A percentile compares a stretch with the other conserved stretches of the same genome.
phyloP scores from a whole-genome alignment of 2,888 invertebrate genomes.

The Pachydiplax longipennis region DNA sequence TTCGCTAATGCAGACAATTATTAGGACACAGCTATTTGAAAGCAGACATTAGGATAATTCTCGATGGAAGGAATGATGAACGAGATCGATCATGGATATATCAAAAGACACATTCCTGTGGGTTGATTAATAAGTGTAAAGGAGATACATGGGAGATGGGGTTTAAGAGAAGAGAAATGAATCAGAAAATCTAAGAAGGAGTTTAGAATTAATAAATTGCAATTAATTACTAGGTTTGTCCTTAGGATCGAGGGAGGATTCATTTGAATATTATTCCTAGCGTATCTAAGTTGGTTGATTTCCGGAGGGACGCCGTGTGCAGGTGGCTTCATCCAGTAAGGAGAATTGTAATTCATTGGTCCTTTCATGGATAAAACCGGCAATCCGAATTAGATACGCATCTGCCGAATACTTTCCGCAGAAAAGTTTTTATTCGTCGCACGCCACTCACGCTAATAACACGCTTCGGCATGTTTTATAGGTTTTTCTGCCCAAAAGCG shows the following conservation, averaged over 20 bases:
- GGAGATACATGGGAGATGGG: background rate
- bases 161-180: background rate
- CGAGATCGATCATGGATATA: background rate
- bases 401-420: background rate
- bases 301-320: background rate
- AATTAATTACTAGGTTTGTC: background rate
- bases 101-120: background rate
- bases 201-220: background rate
- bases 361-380: background rate
- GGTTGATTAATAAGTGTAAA: background rate
- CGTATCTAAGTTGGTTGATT: background rate
- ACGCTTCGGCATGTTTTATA: background rate
- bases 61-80: background rate
- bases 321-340: background rate
- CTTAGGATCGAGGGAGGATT: background rate
- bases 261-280: background rate
- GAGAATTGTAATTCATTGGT: background rate
- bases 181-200: background rate
- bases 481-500: background rate
- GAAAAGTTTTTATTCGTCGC: background rate
- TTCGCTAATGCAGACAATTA: too few relatives aligned
- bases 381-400: background rate
- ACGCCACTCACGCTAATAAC: background rate
- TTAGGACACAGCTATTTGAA: background rate
- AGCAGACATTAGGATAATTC: too few relatives aligned